Conservation (phyloP, 2,888 invertebrate species). For the Pyrrhosoma nymphula region DNA sequence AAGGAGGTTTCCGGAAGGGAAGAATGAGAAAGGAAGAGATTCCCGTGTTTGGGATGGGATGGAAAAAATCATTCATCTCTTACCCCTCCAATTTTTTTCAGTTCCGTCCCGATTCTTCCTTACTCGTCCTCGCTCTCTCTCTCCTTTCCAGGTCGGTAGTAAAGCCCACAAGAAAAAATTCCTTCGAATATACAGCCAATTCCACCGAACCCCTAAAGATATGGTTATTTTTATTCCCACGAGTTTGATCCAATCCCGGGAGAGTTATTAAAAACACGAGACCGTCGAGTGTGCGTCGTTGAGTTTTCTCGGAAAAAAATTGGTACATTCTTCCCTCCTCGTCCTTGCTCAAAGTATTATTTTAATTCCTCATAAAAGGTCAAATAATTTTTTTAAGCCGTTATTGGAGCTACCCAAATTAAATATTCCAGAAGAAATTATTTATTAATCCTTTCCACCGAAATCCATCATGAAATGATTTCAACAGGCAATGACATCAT, state of each 20-base stretch:
- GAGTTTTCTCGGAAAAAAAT: background rate
- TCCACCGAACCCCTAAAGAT: background rate
- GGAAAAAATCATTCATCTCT: conserved; percentile 21
- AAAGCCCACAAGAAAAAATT: background rate
- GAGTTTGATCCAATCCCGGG: background rate
- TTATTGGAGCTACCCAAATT: background rate
- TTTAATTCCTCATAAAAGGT: background rate
- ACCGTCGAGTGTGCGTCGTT: background rate
- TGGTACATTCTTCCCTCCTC: background rate
- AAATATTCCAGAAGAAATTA: background rate
- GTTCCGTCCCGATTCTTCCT: background rate
- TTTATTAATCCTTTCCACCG: background rate
- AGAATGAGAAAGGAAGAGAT: background rate
- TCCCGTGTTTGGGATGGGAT: background rate
- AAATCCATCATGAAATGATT: background rate
- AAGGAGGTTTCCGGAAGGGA: background rate
- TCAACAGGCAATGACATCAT: too few relatives aligned
- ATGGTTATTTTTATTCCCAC: background rate
- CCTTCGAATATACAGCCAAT: background rate
- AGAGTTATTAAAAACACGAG: background rate
- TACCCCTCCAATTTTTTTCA: background rate
- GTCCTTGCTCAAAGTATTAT: background rate
- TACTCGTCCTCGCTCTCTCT: background rate
- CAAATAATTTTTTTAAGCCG: background rate
- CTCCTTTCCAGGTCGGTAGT: background rate